phyloP scores from a whole-genome alignment of 35 echinoderm and acorn worm species.

The Amphiura filiformis region DNA sequence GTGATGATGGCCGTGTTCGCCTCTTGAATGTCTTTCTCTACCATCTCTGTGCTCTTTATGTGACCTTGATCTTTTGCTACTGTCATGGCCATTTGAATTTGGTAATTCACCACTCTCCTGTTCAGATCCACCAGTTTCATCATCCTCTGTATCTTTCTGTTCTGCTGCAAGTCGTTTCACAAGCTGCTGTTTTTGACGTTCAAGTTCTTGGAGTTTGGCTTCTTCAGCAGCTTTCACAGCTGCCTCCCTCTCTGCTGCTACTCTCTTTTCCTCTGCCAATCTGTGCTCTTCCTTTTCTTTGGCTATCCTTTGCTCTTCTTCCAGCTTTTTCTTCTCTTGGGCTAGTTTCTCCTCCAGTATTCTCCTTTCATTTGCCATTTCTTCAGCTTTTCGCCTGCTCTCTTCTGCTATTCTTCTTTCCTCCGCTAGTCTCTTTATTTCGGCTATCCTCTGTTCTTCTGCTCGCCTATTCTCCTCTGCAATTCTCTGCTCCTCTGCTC shows the following conservation, averaged over 20 bases:
- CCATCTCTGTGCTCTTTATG: background rate
- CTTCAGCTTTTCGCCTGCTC: background rate
- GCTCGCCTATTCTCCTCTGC: background rate
- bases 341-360: background rate
- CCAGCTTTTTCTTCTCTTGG: background rate
- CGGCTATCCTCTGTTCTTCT: background rate
- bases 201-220: background rate
- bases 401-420: slow-evolving; percentile 12
- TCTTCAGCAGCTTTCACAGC: background rate
- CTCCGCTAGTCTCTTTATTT: background rate
- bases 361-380: background rate
- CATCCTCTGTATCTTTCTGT: background rate
- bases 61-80: background rate
- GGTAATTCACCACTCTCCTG: background rate
- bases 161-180: background rate
- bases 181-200: background rate
- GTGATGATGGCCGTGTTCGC: background rate
- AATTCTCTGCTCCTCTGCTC: background rate
- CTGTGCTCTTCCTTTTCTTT: background rate
- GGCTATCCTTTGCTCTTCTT: no score
- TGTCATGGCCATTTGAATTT: background rate
- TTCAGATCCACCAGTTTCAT: no score
- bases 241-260: background rate
- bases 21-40: slow-evolving; percentile 9
- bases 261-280: background rate